phyloP scores from a whole-genome alignment of 2,113 vertebrate species.

The Trematomus loennbergii region DNA sequence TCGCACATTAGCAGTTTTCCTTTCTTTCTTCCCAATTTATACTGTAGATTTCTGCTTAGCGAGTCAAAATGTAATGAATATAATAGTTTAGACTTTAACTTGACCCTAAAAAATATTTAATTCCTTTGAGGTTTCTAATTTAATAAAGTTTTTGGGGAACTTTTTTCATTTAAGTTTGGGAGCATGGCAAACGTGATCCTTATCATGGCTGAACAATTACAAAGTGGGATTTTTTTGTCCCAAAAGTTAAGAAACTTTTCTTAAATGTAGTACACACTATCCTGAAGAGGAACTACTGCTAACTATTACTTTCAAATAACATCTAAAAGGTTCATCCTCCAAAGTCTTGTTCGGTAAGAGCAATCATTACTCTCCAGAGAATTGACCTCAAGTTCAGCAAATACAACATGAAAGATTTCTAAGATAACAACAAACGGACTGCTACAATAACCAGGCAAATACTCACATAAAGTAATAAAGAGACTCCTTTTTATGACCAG shows the following conservation, averaged over 20 bases:
- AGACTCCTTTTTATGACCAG: neutral
- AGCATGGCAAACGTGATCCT: neutral
- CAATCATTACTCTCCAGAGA: neutral
- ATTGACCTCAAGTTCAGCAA: neutral
- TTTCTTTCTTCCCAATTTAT: slow-evolving; percentile 65
- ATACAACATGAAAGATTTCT: neutral
- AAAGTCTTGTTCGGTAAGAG: neutral
- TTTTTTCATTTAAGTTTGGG: slow-evolving; percentile 30
- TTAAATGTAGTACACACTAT: neutral
- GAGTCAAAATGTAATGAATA: slow-evolving; percentile 57
- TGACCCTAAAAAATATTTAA: slow-evolving; percentile 31
- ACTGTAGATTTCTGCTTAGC: slow-evolving; percentile 65
- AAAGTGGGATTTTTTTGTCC: neutral
- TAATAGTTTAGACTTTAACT: slow-evolving; percentile 52
- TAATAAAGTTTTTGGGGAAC: slow-evolving; percentile 47
- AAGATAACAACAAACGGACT: neutral
- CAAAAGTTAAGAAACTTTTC: neutral
- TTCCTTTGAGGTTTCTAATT: neutral
- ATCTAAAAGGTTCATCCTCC: neutral
- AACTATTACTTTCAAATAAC: neutral
- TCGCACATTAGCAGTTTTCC: slow-evolving; percentile 62
- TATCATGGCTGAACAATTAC: neutral
- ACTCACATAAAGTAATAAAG: neutral
- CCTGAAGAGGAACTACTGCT: neutral
- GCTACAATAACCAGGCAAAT: neutral